Conservation (phyloP, 2,113 vertebrate species). For the Boleophthalmus pectinirostris region DNA sequence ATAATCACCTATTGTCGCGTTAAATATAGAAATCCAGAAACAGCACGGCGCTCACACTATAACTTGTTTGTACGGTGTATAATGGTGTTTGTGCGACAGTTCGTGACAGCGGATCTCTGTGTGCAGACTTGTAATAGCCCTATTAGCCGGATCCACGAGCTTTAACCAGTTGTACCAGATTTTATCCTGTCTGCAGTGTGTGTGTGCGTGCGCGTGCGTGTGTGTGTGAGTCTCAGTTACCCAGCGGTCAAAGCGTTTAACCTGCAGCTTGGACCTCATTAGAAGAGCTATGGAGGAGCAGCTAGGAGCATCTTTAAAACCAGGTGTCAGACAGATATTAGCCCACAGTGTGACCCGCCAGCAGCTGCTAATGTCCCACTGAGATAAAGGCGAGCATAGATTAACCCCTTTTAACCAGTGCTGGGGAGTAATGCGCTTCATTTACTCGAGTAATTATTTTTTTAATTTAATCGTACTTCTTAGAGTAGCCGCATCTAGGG, state of each 20-base stretch:
- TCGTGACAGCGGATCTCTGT: slow-evolving; percentile 19
- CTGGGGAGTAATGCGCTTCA: not conserved
- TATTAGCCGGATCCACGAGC: slow-evolving; percentile 22
- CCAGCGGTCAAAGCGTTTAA: slow-evolving; percentile 62
- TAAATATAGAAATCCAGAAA: not conserved
- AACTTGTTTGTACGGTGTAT: not conserved
- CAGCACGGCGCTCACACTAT: slow-evolving; percentile 11
- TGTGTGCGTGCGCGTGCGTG: slow-evolving; percentile 35
- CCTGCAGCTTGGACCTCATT: slow-evolving; percentile 60
- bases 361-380: slow-evolving; percentile 42
- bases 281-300: slow-evolving; percentile 39
- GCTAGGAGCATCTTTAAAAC: slow-evolving; percentile 43
- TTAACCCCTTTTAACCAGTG: not conserved
- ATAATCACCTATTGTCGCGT: not conserved
- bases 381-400: slow-evolving; percentile 8
- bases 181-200: slow-evolving; percentile 34
- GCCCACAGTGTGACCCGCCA: slow-evolving; percentile 46
- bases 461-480: not conserved
- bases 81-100: slow-evolving; percentile 34
- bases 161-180: slow-evolving; percentile 44
- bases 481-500: not conserved
- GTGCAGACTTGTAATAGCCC: slow-evolving; percentile 13
- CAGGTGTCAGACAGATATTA: slow-evolving; percentile 64
- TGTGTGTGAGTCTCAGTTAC: slow-evolving; percentile 36
- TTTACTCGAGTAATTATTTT: not conserved